Evolutionary conservation across 2,113 vertebrate genomes (phyloP), one percentile per base, ranked within the genome.

Genomic region (Cettia cetti): DNA sequence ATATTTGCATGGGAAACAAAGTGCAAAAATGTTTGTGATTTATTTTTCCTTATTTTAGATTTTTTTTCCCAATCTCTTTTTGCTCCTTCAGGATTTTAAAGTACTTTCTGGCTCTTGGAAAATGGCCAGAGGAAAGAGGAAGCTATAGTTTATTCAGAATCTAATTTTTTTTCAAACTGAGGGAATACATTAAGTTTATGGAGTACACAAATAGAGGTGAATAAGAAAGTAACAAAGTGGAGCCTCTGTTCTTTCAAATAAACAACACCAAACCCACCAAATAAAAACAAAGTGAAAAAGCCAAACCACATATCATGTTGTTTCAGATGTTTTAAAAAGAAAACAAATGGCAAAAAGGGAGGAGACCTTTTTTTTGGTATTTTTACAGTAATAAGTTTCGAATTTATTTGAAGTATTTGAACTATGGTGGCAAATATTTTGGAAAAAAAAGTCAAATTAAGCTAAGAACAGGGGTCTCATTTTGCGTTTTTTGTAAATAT

Each of bases 311-410:
- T 69, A 13, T 23, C 4, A 16, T 5, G 6, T 31, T 57, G 14
- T 68, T 91, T 68, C 33, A 64, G 83, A 60, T 27, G 6, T 7
- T 93, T 37, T 50, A 33, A 50, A 86, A 89, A 76, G 3, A n/a
- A 92, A 89, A 10, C 33, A 52, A 91, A 75, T 37, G 18, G 5
- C 33, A 59, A 54, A 82, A 89, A 56, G 7, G 10, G 27, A 75
- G 16, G 42, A 47, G 35, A 11, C 0, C 0, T 17, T 50, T 35
- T 65, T 84, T 64, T 0, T 2, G 4, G 8, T 63, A 59, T 71
- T 91, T 92, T 86, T 77, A 39, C 21, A 70, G 45, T 42, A 65
- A 63, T 54, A 86, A 80, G 27, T n/a, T n/a, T n/a, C n/a, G n/a
- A n/a, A n/a, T n/a, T n/a, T n/a, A n/a, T n/a, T 69, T 50, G 15